These are phyloP conservation scores for Halichoerus grypus DNA, from an alignment of 2,113 vertebrate species.

Conservation along the genomic window DNA sequence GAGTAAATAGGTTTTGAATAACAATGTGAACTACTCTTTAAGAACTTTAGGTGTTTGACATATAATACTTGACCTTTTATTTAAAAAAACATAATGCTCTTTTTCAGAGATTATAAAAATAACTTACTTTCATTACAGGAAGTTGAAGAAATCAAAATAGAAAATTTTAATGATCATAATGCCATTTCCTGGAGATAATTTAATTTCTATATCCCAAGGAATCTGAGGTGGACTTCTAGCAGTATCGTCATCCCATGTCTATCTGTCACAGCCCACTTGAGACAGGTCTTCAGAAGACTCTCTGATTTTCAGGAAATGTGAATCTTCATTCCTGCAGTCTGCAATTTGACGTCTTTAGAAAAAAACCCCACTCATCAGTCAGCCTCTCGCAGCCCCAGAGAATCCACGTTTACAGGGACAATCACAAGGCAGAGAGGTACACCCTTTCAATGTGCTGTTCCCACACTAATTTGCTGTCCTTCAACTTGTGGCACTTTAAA, in stretches of 20 bases:
- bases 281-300: background rate
- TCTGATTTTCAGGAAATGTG: background rate
- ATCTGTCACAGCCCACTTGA: background rate
- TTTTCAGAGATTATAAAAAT: background rate
- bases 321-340: background rate
- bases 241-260: fast-evolving
- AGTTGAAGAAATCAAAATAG: background rate
- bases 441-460: background rate
- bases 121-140: background rate
- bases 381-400: background rate
- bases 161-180: background rate
- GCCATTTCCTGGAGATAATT: background rate
- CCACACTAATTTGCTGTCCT: background rate
- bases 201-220: background rate
- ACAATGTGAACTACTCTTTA: background rate
- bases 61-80: background rate
- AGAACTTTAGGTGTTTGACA: background rate
- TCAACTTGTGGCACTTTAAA: background rate
- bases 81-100: background rate
- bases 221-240: background rate
- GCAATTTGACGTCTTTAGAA: background rate
- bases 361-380: background rate
- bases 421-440: background rate
- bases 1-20: background rate
- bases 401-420: background rate